Base-by-base conservation (phyloP, 2,113 vertebrate species). In the Neomonachus schauinslandi region DNA sequence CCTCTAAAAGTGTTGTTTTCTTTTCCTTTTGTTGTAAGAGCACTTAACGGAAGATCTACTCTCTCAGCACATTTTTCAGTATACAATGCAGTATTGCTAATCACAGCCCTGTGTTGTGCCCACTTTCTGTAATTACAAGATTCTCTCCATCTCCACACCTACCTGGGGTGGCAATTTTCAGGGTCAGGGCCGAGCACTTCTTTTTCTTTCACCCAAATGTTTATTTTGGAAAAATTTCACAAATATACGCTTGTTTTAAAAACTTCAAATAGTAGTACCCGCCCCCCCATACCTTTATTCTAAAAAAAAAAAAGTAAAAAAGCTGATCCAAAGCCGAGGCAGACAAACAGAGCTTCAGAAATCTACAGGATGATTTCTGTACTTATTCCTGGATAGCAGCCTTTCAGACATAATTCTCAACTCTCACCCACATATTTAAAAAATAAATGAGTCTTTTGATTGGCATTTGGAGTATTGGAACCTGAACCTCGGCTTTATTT, bases 381-480 rank as follows among this genome's bases (percentile, higher is more conserved):
- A 57, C 86, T 98, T 96, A 84, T 97, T 95, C 77, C 65, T 79
- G 82, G 93, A 93, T 93, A 96, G 72, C 39, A 7, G 92, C 31
- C 91, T 97, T 98, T 97, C 95, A 81, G 92, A 96, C 9, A 28
- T 89, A 94, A 90, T 89, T 79, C 95, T 92, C 71, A 86, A 84
- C 31, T 85, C 92, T 98, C 97, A 92, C 95, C 94, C 96, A 97
- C 95, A 94, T 98, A 97, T 97, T 98, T 97, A 97, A 97, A 97
- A 97, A 98, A 96, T 97, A 96, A 97, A 96, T 98, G 97, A 98
- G 97, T 88, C 95, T 96, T 98, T 98, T 98, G 97, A 98, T 98
- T 98, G 98, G 97, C 98, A 98, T 97, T 98, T 97, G 95, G 94
- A 98, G 97, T 98, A 98, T 98, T 98, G 97, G 92, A 98, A 98